Evolutionary conservation across 2,888 invertebrate genomes (phyloP), one percentile per base, ranked within the genome.

Genomic region (Lepidocyrtinus sp.): DNA sequence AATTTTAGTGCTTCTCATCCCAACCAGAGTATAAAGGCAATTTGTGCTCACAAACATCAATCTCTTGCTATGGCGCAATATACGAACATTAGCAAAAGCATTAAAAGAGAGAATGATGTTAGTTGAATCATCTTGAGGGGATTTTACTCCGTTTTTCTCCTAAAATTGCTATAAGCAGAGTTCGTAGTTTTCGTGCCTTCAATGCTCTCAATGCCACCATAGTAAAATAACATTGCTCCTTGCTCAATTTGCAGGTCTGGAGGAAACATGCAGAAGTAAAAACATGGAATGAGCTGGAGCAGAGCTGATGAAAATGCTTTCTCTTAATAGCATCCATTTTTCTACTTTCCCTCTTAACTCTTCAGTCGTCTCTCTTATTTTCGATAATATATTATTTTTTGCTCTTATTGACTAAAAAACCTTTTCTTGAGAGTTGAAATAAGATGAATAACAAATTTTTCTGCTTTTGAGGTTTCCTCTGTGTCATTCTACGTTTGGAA

Each of bases 201-300:
- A 36, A 5, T 36, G 12, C n/a, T 70, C 15, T 55, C 50, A 26
- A 76, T 75, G 17, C 70, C 15, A 12, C 2, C 2, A 50, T 50
- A 72, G 71, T 72, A 59, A 71, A 77, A 71, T 65, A 71, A 71
- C 71, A 76, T 64, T 50, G 50, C 72, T 61, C n/a, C 71, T 50
- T 77, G 77, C 67, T 77, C 77, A 78, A 78, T 73, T 78, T 73
- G 78, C 78, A 78, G 72, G 73, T 73, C 67, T 71, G 19, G 50
- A 61, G 64, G 69, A 75, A 63, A 50, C 45, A 22, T 2, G 26
- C 19, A 68, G 46, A 25, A 69, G 64, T 63, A 69, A 55, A 50
- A 50, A 75, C 62, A 70, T 50, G 21, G 22, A 61, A 61, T 19
- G 61, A 22, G 61, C 17, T 50, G 17, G 61, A 2, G 3, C 22